These are phyloP conservation scores for Symphodus melops DNA, from an alignment of 2,113 vertebrate species.

Conservation along the genomic window DNA sequence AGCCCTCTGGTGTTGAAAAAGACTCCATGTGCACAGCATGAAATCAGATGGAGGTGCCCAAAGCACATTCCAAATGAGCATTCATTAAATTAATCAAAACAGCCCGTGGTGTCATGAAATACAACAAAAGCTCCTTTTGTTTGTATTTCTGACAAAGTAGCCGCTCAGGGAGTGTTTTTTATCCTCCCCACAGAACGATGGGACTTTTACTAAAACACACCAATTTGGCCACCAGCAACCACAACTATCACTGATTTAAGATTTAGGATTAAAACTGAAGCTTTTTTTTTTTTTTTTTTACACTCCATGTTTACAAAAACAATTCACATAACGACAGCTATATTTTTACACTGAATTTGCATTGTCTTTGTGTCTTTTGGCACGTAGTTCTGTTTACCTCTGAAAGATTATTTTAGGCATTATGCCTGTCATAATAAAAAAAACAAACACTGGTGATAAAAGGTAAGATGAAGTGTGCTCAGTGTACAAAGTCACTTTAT, in stretches of 20 bases:
- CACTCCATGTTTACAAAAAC: not conserved
- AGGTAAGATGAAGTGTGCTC: slow-evolving; percentile 22
- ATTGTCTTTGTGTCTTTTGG: not conserved
- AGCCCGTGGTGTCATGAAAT: not conserved
- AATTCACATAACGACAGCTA: not conserved
- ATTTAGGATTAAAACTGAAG: not conserved
- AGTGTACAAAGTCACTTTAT: slow-evolving; percentile 28
- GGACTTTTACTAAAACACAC: not conserved
- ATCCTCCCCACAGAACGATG: not conserved
- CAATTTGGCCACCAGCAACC: not conserved
- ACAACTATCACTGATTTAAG: not conserved
- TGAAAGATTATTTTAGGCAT: slow-evolving; percentile 1
- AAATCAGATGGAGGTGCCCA: not conserved
- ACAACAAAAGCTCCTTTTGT: not conserved
- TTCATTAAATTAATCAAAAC: not conserved
- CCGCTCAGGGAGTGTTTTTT: not conserved
- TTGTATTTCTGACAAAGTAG: not conserved
- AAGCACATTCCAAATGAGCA: not conserved
- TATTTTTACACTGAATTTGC: not conserved
- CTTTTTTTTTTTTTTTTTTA: no score
- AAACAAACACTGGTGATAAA: slow-evolving; percentile 10
- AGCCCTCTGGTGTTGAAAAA: not conserved
- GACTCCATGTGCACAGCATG: not conserved
- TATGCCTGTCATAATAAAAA: not conserved
- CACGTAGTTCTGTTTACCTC: not conserved